These are phyloP conservation scores for Drosophila recens DNA, from an alignment of 2,888 invertebrate species.

Conservation along the genomic window DNA sequence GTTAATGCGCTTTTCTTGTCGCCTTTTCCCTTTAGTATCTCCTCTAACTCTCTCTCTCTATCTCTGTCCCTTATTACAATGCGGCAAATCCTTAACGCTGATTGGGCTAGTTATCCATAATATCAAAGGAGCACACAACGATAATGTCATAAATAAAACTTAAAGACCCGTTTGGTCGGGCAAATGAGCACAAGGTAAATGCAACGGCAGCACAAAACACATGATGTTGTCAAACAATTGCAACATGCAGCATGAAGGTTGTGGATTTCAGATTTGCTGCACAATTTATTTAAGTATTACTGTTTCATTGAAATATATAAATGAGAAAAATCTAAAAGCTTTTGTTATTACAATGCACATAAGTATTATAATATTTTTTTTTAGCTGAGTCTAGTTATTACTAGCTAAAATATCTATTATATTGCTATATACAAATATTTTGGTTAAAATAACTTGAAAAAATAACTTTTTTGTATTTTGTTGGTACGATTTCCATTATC, in stretches of 20 bases:
- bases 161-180: constrained; percentile 7
- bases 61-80: constrained; percentile 11
- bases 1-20: constrained; percentile 75
- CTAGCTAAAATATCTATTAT: too few species aligned
- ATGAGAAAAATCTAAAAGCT: neutral
- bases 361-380: too few species aligned
- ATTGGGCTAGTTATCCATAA: constrained; percentile 43
- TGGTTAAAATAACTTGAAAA: neutral
- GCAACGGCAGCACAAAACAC: constrained; percentile 27
- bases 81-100: constrained; percentile 25
- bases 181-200: constrained; percentile 11
- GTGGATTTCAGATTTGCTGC: neutral
- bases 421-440: neutral
- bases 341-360: too few species aligned
- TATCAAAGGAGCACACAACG: constrained; percentile 28
- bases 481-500: too few species aligned
- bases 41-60: neutral
- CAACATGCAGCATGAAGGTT: constrained; percentile 5
- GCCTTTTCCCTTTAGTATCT: neutral
- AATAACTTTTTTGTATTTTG: too few species aligned
- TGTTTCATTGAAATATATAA: neutral
- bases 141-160: constrained; percentile 49
- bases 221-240: constrained; percentile 5
- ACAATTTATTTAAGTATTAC: neutral
- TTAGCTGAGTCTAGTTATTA: too few species aligned